Evolutionary conservation across 2,113 vertebrate species (phyloP).

Genomic region (Ursus arctos): DNA sequence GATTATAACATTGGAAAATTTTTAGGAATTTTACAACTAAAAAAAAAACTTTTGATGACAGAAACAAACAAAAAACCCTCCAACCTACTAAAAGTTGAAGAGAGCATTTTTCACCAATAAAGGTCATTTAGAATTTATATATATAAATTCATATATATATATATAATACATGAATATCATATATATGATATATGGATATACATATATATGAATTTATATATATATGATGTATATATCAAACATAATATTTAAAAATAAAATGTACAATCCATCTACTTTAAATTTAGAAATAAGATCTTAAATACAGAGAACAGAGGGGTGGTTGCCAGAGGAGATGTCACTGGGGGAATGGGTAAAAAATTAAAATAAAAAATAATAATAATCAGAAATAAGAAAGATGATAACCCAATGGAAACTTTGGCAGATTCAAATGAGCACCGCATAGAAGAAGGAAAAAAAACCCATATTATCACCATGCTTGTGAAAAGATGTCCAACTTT

Average conservation of each 20-base stretch:
- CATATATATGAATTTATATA: background rate
- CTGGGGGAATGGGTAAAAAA: background rate
- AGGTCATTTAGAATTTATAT: background rate
- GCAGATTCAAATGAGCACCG: background rate
- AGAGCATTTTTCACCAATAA: background rate
- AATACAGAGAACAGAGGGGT: background rate
- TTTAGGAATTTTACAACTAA: background rate
- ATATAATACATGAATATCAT: too few species aligned
- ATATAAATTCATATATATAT: background rate
- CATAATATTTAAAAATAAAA: background rate
- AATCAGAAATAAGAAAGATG: background rate
- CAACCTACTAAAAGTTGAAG: background rate
- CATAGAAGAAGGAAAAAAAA: background rate
- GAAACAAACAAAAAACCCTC: background rate
- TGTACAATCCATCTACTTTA: background rate
- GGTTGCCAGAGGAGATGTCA: background rate
- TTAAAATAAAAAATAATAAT: background rate
- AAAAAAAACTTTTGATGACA: background rate
- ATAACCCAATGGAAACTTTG: background rate
- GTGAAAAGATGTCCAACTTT: background rate
- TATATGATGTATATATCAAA: background rate
- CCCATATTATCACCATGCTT: background rate
- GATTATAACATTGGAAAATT: background rate
- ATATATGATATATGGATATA: too few species aligned
- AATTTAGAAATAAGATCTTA: conserved; percentile 18